Percentiles rank a stretch among this genome's conserved stretches.
These are phyloP conservation scores for Eudorcas thomsonii DNA, from an alignment of 2,113 vertebrate species.

Conservation along the genomic window DNA sequence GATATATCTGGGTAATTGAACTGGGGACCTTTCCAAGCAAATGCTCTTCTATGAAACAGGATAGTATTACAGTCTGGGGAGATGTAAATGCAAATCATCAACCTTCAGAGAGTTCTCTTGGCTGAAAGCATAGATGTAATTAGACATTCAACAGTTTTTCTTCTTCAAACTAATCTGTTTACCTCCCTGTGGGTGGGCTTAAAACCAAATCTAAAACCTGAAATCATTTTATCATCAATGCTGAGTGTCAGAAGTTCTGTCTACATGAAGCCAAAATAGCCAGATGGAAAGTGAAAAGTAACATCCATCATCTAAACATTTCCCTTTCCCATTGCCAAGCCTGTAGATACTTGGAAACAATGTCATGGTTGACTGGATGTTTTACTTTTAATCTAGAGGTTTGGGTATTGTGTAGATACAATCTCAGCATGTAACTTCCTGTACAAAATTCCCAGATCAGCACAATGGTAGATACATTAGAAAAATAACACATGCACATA, in stretches of 20 bases:
- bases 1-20: neutral
- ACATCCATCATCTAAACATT: constrained; percentile 60
- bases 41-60: neutral
- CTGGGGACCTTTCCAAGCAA: neutral
- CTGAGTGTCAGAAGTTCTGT: constrained; percentile 37
- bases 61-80: constrained; percentile 8
- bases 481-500: neutral
- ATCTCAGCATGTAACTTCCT: neutral
- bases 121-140: constrained; percentile 46
- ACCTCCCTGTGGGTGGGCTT: constrained; percentile 58
- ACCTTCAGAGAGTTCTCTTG: constrained; percentile 36
- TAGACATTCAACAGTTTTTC: constrained; percentile 47
- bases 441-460: neutral
- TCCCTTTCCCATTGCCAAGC: constrained; percentile 52
- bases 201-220: constrained; percentile 52
- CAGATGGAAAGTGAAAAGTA: constrained; percentile 56
- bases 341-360: constrained; percentile 50
- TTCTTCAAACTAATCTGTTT: constrained; percentile 52
- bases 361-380: neutral
- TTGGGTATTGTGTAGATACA: neutral
- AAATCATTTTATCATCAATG: constrained; percentile 37
- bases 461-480: neutral
- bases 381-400: constrained; percentile 59
- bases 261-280: constrained; percentile 42
- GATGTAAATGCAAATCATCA: constrained; percentile 18